Percentiles rank a stretch among this genome's conserved stretches.
Evolutionary conservation across 2,888 invertebrate genomes (phyloP).

Genomic region (Diploptera punctata): DNA sequence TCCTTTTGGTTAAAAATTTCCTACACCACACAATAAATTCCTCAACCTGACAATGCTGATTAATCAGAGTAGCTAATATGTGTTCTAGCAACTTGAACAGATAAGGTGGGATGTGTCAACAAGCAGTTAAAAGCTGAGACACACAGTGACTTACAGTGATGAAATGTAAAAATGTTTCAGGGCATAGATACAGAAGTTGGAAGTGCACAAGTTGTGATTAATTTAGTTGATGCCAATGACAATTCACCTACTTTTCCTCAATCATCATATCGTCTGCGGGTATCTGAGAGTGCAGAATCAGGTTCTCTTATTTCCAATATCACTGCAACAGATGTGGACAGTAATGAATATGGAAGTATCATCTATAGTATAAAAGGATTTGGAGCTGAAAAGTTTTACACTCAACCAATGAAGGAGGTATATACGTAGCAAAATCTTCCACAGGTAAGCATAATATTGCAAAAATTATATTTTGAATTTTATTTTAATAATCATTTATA

Average conservation of each 20-base stretch:
- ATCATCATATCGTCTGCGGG: slow-evolving; percentile 65
- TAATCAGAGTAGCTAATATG: too few relatives aligned
- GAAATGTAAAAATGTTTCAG: too few relatives aligned
- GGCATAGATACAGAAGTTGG: slow-evolving; percentile 58
- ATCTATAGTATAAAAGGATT: slow-evolving; percentile 79
- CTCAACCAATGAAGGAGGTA: slow-evolving; percentile 58
- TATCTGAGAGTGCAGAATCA: slow-evolving; percentile 68
- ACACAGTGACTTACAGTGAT: too few relatives aligned
- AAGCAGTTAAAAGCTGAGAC: too few relatives aligned
- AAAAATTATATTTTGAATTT: too few relatives aligned
- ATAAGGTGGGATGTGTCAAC: too few relatives aligned
- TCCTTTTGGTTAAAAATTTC: too few relatives aligned
- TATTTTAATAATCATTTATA: too few relatives aligned
- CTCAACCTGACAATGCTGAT: too few relatives aligned
- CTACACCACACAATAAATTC: too few relatives aligned
- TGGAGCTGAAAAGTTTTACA: slow-evolving; percentile 77
- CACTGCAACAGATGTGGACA: slow-evolving; percentile 74
- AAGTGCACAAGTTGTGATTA: slow-evolving; percentile 66
- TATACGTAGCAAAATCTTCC: slow-evolving; percentile 12
- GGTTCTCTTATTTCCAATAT: slow-evolving; percentile 70
- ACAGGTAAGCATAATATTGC: not conserved
- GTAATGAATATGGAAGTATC: slow-evolving; percentile 72
- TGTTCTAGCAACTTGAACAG: too few relatives aligned
- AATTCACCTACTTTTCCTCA: slow-evolving; percentile 74
- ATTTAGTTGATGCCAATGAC: slow-evolving; percentile 79